A percentile compares a stretch with the other conserved stretches of the same genome.
Conservation (phyloP, 1,140 invertebrate genomes). For the Adoxophyes honmai region DNA sequence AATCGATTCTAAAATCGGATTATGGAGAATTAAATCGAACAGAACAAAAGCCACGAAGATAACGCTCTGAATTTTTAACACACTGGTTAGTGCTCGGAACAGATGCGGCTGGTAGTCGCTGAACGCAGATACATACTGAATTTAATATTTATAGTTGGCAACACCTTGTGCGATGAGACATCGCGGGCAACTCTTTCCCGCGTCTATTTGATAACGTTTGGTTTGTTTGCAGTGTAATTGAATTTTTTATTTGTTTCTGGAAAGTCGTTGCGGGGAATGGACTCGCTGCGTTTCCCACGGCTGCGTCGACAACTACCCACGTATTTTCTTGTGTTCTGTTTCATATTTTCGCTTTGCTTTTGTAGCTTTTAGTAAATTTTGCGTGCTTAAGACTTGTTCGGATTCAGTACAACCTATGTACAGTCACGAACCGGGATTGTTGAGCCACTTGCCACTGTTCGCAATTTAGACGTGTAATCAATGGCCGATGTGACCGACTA, state of each 20-base stretch:
- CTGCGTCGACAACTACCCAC: constrained; percentile 9
- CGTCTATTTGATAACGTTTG: constrained; percentile 22
- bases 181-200: constrained; percentile 30
- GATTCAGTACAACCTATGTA: no score
- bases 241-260: constrained; percentile 19
- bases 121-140: constrained; percentile 36
- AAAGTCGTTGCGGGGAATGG: constrained; percentile 1
- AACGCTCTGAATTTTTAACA: constrained; percentile 65
- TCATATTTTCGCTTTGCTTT: no score
- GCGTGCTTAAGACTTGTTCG: no score
- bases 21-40: constrained; percentile 25
- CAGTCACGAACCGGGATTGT: no score
- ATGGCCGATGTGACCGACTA: no score
- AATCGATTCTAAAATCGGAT: no score
- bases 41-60: constrained; percentile 44
- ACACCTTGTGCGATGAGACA: constrained; percentile 52
- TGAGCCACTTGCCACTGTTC: no score
- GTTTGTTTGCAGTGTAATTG: constrained; percentile 16
- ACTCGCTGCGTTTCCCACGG: background rate
- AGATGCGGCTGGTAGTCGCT: constrained; percentile 54
- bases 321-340: no score
- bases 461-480: no score
- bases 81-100: constrained; percentile 53
- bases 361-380: no score
- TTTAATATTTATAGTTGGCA: constrained; percentile 66